A percentile compares a stretch with the other conserved stretches of the same genome.
These are phyloP conservation scores for Valencia hispanica DNA, from an alignment of 2,797 vertebrate species.

Conservation along the genomic window DNA sequence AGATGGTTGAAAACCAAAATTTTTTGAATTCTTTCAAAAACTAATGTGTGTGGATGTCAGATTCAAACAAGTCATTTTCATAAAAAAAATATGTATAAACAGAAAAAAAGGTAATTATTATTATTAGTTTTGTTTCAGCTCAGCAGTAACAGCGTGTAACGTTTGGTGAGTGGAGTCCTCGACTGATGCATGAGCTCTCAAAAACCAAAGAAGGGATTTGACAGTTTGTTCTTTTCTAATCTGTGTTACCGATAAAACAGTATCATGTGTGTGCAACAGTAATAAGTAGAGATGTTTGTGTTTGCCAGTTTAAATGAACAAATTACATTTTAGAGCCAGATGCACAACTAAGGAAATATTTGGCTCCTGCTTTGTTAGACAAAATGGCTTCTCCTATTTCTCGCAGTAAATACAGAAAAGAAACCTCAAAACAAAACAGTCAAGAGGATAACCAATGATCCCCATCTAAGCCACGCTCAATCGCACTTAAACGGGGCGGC, in stretches of 20 bases:
- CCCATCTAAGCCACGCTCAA: slow-evolving; percentile 83
- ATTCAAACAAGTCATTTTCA: neutral
- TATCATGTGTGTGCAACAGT: slow-evolving; percentile 35
- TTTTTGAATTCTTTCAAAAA: neutral
- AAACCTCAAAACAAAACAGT: slow-evolving; percentile 82
- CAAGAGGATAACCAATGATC: slow-evolving; percentile 85
- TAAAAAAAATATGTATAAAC: neutral
- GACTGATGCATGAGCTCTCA: neutral
- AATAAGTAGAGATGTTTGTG: slow-evolving; percentile 29
- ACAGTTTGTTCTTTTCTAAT: slow-evolving; percentile 13
- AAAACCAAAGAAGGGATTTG: slow-evolving; percentile 13
- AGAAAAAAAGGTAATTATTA: neutral
- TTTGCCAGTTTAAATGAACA: slow-evolving; percentile 60
- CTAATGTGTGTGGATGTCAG: neutral
- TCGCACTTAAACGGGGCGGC: slow-evolving; percentile 82
- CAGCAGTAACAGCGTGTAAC: neutral
- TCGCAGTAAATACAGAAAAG: slow-evolving; percentile 75
- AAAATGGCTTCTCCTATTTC: slow-evolving; percentile 72
- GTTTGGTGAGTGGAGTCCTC: neutral
- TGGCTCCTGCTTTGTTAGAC: slow-evolving; percentile 72
- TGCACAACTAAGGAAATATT: slow-evolving; percentile 72
- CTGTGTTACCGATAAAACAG: slow-evolving; percentile 13
- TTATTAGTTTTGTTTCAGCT: neutral
- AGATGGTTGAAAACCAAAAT: neutral
- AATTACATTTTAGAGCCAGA: slow-evolving; percentile 50